These are phyloP conservation scores for Lanius collurio DNA, from an alignment of 2,113 vertebrate genomes.

Conservation along the genomic window DNA sequence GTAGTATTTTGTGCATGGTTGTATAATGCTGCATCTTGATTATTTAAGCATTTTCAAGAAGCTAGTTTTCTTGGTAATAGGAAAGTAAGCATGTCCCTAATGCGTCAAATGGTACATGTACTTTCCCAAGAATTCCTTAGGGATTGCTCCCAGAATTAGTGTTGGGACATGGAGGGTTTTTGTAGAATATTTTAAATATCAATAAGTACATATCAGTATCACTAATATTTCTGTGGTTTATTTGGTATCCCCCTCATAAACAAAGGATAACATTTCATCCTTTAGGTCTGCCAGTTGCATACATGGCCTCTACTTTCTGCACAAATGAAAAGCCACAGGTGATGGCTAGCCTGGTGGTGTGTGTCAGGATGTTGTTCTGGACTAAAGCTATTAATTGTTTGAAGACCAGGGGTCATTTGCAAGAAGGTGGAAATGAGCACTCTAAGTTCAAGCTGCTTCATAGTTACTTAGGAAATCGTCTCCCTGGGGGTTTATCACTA, in stretches of 20 bases:
- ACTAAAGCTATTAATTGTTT: not conserved
- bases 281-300: not conserved
- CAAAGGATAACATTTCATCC: not conserved
- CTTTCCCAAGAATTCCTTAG: not conserved
- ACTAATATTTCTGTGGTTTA: not conserved
- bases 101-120: not conserved
- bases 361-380: not conserved
- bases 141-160: not conserved
- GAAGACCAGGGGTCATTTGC: not conserved
- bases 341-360: not conserved
- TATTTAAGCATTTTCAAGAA: not conserved
- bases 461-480: not conserved
- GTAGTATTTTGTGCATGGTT: not conserved
- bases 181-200: not conserved
- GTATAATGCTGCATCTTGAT: not conserved
- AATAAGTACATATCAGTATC: not conserved
- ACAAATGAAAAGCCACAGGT: not conserved
- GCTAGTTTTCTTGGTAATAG: not conserved
- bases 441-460: not conserved
- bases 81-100: not conserved
- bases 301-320: not conserved
- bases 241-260: not conserved
- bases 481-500: not conserved
- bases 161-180: not conserved
- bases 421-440: not conserved